Base-by-base conservation (phyloP, 1,140 invertebrate genomes). In the Macrotrachela quadricornifera region DNA sequence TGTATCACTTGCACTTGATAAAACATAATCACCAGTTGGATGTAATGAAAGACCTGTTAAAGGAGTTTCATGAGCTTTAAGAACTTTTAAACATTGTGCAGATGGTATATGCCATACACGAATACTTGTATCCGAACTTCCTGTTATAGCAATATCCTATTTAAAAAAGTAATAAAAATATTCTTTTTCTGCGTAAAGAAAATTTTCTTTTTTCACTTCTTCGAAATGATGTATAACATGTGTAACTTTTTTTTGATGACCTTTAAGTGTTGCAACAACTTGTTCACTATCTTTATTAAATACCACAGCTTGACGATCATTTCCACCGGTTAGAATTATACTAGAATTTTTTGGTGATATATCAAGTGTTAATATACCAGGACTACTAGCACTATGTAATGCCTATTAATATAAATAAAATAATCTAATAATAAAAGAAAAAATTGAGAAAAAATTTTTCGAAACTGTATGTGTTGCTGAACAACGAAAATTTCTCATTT, bases 221-320 rank as follows among this genome's bases (percentile, higher is more conserved):
- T 48, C 44, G 0, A 46, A 46, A 74, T 96, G 91, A 71, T 92
- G 92, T 59, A 95, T 85, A 53, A 95, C 90, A 67, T 83, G 76
- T 21, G 85, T 92, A 46, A 97, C 86, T 81, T 95, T 71, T 80
- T 94, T 79, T 74, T 84, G 61, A 78, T 85, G 80, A 21, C 80
- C 90, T 74, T 96, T 88, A 1, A 97, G 75, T 59, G 90, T 86
- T 47, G 87, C 83, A 58, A 96, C 84, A 46, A 97, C 72, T 74
- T 95, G 88, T 69, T 97, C 90, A 3, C 83, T 91, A 63, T 92
- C 85, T 72, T 91, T 92, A 71, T 97, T 94, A 64, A 96, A 99
- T 21, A 99, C 83, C 16, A 87, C 87, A 1, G 91, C 90, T 75
- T 85, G 88, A 65, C 88, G 86, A 70, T 99, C 94, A 67, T 90